phyloP scores from a whole-genome alignment of 2,888 invertebrate species.

The Tinea semifulvella region DNA sequence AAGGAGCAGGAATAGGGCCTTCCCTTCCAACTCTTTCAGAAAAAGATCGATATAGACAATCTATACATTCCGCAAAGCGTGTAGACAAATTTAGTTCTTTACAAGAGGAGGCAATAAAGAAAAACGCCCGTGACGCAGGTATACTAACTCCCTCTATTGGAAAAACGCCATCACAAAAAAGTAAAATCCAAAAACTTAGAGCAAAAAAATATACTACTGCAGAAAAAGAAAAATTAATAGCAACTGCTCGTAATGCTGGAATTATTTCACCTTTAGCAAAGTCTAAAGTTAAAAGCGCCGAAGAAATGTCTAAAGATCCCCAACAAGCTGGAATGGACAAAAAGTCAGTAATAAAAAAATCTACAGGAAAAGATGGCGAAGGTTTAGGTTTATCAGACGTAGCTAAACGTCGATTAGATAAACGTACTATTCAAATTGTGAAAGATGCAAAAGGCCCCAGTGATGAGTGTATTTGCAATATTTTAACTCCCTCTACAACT shows the following conservation, averaged over 20 bases:
- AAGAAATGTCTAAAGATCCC: background rate
- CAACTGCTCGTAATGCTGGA: too few relatives aligned
- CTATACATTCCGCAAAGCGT: too few relatives aligned
- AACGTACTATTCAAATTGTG: too few relatives aligned
- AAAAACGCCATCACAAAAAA: background rate
- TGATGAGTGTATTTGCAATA: too few relatives aligned
- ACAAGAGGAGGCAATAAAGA: slow-evolving; percentile 21
- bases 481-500: too few relatives aligned
- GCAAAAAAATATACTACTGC: background rate
- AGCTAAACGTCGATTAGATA: background rate
- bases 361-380: too few relatives aligned
- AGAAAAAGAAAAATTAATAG: background rate
- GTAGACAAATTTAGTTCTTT: too few relatives aligned
- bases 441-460: background rate
- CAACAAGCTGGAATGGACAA: background rate
- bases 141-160: background rate
- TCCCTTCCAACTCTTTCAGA: too few relatives aligned
- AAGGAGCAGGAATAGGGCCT: slow-evolving; percentile 23
- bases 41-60: too few relatives aligned
- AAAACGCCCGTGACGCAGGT: background rate
- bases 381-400: too few relatives aligned
- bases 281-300: too few relatives aligned
- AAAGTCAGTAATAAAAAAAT: background rate
- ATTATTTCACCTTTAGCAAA: too few relatives aligned
- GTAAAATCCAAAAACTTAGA: background rate